These are phyloP conservation scores for Zeuzera pyrina DNA, from an alignment of 2,888 invertebrate species.

Conservation along the genomic window DNA sequence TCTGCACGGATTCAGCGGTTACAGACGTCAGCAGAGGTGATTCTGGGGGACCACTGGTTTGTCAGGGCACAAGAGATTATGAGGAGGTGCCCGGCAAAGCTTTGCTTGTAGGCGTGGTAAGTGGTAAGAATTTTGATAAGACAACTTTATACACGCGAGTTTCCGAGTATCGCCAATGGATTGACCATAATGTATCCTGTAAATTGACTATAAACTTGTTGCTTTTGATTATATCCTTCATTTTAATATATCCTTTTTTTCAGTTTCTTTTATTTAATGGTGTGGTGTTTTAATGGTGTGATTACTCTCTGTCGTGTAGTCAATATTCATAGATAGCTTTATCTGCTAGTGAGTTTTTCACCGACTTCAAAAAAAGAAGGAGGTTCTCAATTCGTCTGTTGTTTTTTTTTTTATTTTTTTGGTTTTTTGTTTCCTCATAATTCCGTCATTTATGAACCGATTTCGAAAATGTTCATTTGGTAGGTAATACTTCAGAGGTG, in stretches of 20 bases:
- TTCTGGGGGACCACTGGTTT: conserved; percentile 48
- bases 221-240: neutral
- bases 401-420: too few species aligned
- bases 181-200: conserved; percentile 15
- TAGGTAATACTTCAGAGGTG: too few species aligned
- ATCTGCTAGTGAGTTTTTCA: too few species aligned
- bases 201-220: conserved; percentile 5
- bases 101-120: conserved; percentile 41
- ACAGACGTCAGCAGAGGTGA: conserved; percentile 39
- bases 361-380: too few species aligned
- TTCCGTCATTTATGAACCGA: too few species aligned
- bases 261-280: neutral
- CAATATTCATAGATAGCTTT: too few species aligned
- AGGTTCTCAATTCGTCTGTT: too few species aligned
- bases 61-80: conserved; percentile 27
- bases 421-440: too few species aligned
- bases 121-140: conserved; percentile 45
- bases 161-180: conserved; percentile 30
- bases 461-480: too few species aligned
- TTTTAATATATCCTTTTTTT: neutral
- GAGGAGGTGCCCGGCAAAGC: conserved; percentile 21
- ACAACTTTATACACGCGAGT: conserved; percentile 31
- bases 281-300: too few species aligned
- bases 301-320: too few species aligned
- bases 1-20: conserved; percentile 31